phyloP scores from a whole-genome alignment of 2,888 invertebrate species.

The Melanotus villosus region DNA sequence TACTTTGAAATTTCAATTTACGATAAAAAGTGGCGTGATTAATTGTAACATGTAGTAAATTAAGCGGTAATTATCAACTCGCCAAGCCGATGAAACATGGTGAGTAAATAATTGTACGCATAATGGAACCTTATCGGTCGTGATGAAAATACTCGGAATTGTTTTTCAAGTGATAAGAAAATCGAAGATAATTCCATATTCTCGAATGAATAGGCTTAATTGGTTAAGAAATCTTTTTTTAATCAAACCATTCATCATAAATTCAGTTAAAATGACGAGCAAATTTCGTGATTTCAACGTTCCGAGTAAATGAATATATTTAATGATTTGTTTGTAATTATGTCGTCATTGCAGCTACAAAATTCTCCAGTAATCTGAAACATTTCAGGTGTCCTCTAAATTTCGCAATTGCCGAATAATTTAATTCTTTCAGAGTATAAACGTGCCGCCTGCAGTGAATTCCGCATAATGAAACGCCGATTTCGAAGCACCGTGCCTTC shows the following conservation, averaged over 20 bases:
- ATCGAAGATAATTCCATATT: no score
- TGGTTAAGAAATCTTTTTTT: no score
- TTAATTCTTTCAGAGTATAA: constrained; percentile 17
- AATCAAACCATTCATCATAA: no score
- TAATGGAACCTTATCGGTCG: not conserved
- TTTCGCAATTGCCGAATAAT: constrained; percentile 10
- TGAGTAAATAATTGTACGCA: not conserved
- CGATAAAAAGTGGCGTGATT: constrained; percentile 10
- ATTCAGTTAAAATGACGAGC: no score
- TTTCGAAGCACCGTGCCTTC: constrained; percentile 13
- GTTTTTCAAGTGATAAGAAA: not conserved
- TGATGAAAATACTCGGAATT: not conserved
- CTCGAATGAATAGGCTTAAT: no score
- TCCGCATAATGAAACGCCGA: constrained; percentile 26
- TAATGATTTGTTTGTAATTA: no score
- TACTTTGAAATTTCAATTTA: not conserved
- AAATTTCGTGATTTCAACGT: no score
- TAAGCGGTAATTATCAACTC: not conserved
- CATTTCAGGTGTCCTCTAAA: constrained; percentile 13
- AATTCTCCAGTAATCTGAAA: constrained; percentile 6
- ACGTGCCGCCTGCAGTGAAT: constrained; percentile 26
- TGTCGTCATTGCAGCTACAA: not conserved
- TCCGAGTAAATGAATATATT: no score
- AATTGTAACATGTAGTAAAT: constrained; percentile 10
- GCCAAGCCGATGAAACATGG: not conserved